Evolutionary conservation across 2,113 vertebrate genomes (phyloP).

Genomic region (Rhynchopsitta pachyrhyncha): DNA sequence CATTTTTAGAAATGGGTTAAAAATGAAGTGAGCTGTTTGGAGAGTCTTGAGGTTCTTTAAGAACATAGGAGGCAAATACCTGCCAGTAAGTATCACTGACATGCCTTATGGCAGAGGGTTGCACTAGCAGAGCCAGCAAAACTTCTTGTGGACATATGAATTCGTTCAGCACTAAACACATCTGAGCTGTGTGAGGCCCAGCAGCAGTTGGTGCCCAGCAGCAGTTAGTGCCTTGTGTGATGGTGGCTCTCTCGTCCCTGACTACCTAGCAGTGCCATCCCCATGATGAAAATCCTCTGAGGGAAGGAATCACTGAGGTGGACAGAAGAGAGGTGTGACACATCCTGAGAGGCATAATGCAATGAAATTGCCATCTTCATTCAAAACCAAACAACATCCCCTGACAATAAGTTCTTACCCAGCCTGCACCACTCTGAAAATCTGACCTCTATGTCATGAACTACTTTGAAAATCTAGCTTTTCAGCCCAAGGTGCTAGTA

Average conservation of each 20-base stretch:
- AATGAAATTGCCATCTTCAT: background rate
- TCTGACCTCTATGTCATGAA: background rate
- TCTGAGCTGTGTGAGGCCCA: rapidly evolving
- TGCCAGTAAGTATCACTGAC: background rate
- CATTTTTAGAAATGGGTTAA: background rate
- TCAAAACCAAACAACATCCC: background rate
- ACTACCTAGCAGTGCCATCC: background rate
- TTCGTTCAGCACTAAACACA: background rate
- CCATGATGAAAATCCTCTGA: background rate
- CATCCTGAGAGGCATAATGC: background rate
- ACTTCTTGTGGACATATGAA: background rate
- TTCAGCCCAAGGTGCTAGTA: background rate
- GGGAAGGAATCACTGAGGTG: background rate
- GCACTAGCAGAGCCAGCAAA: background rate
- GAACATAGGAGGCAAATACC: background rate
- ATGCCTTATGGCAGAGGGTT: background rate
- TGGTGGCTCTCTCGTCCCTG: background rate
- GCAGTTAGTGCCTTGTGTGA: background rate
- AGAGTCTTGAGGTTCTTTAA: background rate
- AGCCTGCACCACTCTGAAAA: background rate
- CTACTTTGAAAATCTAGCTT: background rate
- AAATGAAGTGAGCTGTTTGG: background rate
- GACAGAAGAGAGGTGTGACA: background rate
- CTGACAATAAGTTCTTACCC: background rate
- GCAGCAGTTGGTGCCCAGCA: rapidly evolving